Base-by-base conservation (phyloP, 2,113 vertebrate genomes). In the Phasianus colchicus region DNA sequence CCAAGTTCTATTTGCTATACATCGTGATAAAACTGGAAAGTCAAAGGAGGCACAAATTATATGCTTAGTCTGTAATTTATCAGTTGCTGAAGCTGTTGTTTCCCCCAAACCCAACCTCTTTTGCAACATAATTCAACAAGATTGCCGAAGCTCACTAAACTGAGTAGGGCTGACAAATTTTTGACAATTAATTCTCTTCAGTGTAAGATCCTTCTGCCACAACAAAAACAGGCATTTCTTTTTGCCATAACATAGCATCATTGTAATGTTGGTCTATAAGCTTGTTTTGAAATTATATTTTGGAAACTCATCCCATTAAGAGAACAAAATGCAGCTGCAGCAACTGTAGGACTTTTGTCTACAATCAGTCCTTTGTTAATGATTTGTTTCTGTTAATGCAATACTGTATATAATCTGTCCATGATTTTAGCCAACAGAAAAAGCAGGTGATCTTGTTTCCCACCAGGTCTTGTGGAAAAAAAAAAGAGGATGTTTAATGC, bases 371-470 rank as follows among this genome's bases (percentile, higher is more conserved):
- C 66, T 77, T 77, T 90, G 86, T 58, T 69, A n/a, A 58, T 71
- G 5, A 14, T 42, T 87, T 79, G 7, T 83, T 88, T 84, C 57
- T 36, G 22, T 57, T 81, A 91, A 92, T 69, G 40, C 9, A 78
- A 13, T 34, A 77, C 18, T 30, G 7, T 30, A 6, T 72, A 16
- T 43, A 86, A 55, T 69, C 14, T 6, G 89, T 73, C 55, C 2
- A 22, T 74, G 34, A 72, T 85, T 80, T 94, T 83, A 93, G 87
- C 40, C 58, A 57, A 43, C 71, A 20, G 32, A 58, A 67, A 72
- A 57, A 77, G 65, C 81, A 89, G 47, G 34, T 87, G 50, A 84
- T 85, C 21, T 64, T 90, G 64, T 89, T 94, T 90, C 63, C 64
- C 55, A 42, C 85, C 32, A 36, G 50, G 57, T 55, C 76, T 65